A percentile compares a stretch with the other conserved stretches of the same genome.
Evolutionary conservation across 1,140 invertebrate genomes (phyloP).

Genomic region (Armadillidium nasatum): DNA sequence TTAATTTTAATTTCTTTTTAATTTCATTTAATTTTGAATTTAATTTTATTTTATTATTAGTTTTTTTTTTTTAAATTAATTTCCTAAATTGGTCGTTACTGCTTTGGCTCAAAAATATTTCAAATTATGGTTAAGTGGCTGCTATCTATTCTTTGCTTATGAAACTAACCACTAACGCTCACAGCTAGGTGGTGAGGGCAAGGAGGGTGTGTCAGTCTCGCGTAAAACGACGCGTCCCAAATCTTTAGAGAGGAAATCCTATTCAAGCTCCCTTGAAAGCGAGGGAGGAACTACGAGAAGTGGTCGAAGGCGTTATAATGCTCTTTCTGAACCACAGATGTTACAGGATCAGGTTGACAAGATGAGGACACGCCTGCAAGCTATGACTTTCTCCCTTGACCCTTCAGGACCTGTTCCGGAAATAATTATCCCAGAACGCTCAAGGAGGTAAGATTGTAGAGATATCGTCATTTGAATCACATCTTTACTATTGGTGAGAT

Average conservation of each 20-base stretch:
- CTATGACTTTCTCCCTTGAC: constrained; percentile 42
- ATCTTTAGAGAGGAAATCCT: neutral
- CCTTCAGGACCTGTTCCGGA: constrained; percentile 42
- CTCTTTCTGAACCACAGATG: constrained; percentile 44
- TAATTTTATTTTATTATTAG: no score
- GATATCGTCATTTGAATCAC: no score
- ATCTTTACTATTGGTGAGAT: no score
- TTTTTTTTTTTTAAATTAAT: no score
- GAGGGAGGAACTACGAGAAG: constrained; percentile 35
- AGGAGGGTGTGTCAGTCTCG: neutral
- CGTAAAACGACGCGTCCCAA: neutral
- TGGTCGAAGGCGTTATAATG: constrained; percentile 33
- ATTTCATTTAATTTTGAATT: no score
- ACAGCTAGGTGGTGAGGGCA: constrained; percentile 3
- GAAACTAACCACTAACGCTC: constrained; percentile 5
- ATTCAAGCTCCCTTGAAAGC: constrained; percentile 13
- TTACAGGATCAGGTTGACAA: constrained; percentile 44
- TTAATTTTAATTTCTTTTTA: no score
- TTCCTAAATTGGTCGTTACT: no score
- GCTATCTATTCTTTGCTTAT: neutral
- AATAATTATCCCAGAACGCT: constrained; percentile 38
- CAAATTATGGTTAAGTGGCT: no score
- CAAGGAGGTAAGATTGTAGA: constrained; percentile 19
- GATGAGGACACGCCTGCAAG: constrained; percentile 41
- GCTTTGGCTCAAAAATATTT: no score